These are phyloP conservation scores for Chrysomela aeneicollis DNA, from an alignment of 2,888 invertebrate genomes.

Conservation along the genomic window DNA sequence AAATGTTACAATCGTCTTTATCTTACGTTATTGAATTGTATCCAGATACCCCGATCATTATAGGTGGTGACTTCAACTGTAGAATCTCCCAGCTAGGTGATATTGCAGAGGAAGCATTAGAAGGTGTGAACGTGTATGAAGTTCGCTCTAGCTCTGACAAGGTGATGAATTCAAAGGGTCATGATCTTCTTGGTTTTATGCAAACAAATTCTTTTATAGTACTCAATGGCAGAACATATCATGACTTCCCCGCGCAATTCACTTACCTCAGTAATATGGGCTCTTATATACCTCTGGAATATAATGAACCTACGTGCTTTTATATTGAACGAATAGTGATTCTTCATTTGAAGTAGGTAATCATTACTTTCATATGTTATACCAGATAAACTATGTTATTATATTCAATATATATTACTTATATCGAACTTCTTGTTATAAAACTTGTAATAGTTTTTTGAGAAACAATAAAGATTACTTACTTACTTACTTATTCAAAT, in stretches of 20 bases:
- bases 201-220: background rate
- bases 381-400: no score
- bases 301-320: no score
- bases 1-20: background rate
- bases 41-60: background rate
- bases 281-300: no score
- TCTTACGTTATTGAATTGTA: background rate
- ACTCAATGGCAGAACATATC: background rate
- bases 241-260: background rate
- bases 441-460: no score
- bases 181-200: slow-evolving; percentile 3
- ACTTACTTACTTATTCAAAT: no score
- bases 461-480: no score
- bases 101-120: background rate
- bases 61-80: slow-evolving; percentile 2
- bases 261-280: background rate
- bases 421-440: no score
- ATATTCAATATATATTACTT: no score
- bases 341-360: no score
- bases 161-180: no score
- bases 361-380: no score
- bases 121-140: background rate
- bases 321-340: no score
- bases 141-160: background rate
- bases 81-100: background rate